A percentile compares a stretch with the other conserved stretches of the same genome.
Evolutionary conservation across 1,140 invertebrate genomes (phyloP).

Genomic region (Acromyrmex heyeri): DNA sequence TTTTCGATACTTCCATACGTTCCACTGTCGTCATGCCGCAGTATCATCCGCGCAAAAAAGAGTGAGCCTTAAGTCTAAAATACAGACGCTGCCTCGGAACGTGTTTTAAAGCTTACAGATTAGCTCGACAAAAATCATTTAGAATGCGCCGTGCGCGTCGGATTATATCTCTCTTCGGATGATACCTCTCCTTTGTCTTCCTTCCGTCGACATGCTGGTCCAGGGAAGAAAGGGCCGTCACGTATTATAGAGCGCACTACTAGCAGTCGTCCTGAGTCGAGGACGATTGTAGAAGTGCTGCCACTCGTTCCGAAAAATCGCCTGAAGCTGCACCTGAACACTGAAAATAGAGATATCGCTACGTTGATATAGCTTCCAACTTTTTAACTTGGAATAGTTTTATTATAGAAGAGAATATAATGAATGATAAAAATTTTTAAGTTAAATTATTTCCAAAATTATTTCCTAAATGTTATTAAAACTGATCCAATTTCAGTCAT

Average conservation of each 20-base stretch:
- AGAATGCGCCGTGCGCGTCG: neutral
- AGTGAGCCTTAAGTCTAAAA: conserved; percentile 23
- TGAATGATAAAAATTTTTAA: neutral
- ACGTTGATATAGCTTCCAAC: neutral
- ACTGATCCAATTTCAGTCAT: neutral
- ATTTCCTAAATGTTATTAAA: neutral
- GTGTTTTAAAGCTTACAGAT: conserved; percentile 51
- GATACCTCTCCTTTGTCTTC: conserved; percentile 3
- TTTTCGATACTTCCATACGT: neutral
- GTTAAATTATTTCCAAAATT: neutral
- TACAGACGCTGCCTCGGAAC: conserved; percentile 26
- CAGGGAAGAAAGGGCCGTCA: neutral
- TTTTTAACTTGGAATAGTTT: conserved; percentile 14
- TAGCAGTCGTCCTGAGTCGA: conserved; percentile 83
- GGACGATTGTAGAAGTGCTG: conserved; percentile 79
- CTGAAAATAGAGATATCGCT: conserved; percentile 68
- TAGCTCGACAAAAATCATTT: conserved; percentile 49
- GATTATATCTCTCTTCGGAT: neutral
- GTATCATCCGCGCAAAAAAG: conserved; percentile 29
- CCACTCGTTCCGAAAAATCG: conserved; percentile 80
- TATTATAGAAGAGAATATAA: neutral
- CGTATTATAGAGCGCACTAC: conserved; percentile 56
- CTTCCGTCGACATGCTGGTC: neutral
- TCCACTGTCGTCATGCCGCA: conserved; percentile 4
- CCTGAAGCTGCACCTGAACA: conserved; percentile 74